Conservation (phyloP, 2,797 vertebrate species). For the Sebastes itinus region DNA sequence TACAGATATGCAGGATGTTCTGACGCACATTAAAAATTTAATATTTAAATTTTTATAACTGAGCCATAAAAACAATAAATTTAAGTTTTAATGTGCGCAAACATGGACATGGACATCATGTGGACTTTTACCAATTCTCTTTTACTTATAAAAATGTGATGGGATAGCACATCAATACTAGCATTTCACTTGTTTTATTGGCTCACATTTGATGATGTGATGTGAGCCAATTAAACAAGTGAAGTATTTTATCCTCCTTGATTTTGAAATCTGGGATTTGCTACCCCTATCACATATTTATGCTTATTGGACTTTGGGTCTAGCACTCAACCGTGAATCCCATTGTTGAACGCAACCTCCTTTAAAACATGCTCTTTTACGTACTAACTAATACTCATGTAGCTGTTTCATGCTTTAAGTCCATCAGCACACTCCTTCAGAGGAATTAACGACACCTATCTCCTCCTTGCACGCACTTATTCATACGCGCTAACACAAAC, state of each 20-base stretch:
- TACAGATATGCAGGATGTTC: background rate
- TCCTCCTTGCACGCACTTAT: background rate
- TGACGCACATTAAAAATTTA: background rate
- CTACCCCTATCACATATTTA: too few species aligned
- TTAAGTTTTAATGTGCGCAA: background rate
- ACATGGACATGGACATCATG: background rate
- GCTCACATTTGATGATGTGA: too few species aligned
- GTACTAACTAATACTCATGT: background rate
- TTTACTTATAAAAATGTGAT: background rate
- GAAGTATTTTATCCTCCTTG: too few species aligned
- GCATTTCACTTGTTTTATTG: too few species aligned
- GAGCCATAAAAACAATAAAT: background rate
- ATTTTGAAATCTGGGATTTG: too few species aligned
- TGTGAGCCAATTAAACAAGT: too few species aligned
- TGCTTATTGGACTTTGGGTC: too few species aligned
- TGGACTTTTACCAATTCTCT: background rate
- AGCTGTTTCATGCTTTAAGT: background rate
- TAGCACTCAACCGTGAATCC: too few species aligned
- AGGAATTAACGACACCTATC: background rate
- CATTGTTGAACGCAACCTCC: too few species aligned
- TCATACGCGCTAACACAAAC: background rate
- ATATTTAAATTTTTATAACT: background rate
- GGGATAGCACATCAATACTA: too few species aligned
- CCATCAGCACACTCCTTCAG: background rate
- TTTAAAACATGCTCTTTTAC: too few species aligned